phyloP scores from a whole-genome alignment of 2,797 vertebrate genomes.

The Bovichtus diacanthus region DNA sequence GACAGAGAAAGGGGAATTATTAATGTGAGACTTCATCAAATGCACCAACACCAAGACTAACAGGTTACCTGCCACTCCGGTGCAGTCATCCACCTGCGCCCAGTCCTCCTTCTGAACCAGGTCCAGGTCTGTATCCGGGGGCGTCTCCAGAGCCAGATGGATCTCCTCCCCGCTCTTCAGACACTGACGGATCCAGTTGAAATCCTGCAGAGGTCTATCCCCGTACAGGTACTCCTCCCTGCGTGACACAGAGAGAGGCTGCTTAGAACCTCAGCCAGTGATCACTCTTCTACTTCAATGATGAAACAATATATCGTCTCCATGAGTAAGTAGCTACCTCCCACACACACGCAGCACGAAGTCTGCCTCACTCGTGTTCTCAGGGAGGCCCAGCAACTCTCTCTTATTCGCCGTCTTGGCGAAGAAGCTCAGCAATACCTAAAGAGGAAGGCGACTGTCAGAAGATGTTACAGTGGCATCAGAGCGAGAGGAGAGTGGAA shows the following conservation, averaged over 20 bases:
- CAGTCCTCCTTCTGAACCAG: slow-evolving; percentile 95
- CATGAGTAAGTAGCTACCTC: slow-evolving; percentile 60
- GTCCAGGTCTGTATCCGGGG: slow-evolving; percentile 89
- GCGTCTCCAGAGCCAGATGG: slow-evolving; percentile 91
- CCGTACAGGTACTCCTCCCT: slow-evolving; percentile 95
- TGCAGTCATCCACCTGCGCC: slow-evolving; percentile 97
- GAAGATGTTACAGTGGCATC: not conserved
- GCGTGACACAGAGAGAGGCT: not conserved
- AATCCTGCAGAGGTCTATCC: slow-evolving; percentile 91
- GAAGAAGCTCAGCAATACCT: slow-evolving; percentile 87
- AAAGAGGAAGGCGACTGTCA: not conserved
- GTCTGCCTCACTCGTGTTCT: slow-evolving; percentile 88
- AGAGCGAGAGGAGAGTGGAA: not conserved
- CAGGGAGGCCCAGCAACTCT: slow-evolving; percentile 91
- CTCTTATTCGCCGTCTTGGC: slow-evolving; percentile 94
- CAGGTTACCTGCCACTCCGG: slow-evolving; percentile 88
- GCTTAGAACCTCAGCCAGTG: not conserved
- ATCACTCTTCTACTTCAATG: not conserved
- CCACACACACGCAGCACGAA: slow-evolving; percentile 96
- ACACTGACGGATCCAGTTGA: slow-evolving; percentile 96
- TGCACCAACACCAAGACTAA: not conserved
- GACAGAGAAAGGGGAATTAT: not conserved
- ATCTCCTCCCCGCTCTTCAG: slow-evolving; percentile 96
- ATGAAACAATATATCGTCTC: not conserved
- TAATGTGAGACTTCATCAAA: not conserved